Conservation (phyloP, 2,113 vertebrate species). For the Ivindomyrus marchei region DNA sequence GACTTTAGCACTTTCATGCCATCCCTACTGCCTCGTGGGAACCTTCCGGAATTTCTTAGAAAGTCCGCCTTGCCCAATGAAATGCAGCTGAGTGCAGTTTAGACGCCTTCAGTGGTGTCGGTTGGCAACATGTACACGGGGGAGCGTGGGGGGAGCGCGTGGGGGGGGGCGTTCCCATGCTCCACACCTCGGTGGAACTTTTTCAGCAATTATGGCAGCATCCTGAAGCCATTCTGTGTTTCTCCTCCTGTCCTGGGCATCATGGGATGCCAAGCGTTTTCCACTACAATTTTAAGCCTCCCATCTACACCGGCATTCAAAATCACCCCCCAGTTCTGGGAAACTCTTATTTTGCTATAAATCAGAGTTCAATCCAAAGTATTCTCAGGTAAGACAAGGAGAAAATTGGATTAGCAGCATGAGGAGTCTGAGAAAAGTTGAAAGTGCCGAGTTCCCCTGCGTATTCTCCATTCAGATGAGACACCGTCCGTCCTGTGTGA, state of each 20-base stretch:
- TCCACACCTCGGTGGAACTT: not conserved
- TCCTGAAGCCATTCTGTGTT: not conserved
- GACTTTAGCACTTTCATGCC: not conserved
- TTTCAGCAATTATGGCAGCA: not conserved
- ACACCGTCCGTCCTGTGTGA: not conserved
- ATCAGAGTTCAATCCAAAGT: not conserved
- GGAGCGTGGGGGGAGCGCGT: not conserved
- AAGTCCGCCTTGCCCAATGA: not conserved
- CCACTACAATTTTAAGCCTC: not conserved
- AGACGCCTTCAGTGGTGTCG: not conserved
- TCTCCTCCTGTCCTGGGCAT: not conserved
- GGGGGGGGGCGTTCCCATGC: not conserved
- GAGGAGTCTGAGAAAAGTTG: conserved; percentile 35
- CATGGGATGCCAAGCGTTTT: not conserved
- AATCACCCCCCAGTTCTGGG: not conserved
- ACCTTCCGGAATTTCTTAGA: not conserved
- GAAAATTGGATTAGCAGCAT: not conserved
- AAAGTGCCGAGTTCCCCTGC: not conserved
- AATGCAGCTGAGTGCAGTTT: not conserved
- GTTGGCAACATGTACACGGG: not conserved
- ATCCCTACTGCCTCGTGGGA: not conserved
- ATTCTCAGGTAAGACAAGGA: not conserved
- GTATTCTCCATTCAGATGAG: not conserved
- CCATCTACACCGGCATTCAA: not conserved
- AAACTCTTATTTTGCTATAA: not conserved